Conservation (phyloP, 2,113 vertebrate genomes). For the Cryptomyrus ogoouensis region DNA sequence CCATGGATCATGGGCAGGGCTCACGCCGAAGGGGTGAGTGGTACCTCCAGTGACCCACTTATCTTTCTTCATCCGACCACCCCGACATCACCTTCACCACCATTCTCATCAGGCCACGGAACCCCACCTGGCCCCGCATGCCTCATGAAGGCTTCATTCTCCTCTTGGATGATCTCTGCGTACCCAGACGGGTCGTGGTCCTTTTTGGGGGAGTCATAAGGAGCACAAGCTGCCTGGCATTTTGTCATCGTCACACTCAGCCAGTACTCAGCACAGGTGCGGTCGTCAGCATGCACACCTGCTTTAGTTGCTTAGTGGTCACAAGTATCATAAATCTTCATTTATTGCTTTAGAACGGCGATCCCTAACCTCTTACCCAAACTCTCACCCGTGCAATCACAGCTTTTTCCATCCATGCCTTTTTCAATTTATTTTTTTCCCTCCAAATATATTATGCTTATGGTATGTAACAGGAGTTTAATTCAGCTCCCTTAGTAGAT, state of each 20-base stretch:
- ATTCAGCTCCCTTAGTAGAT: neutral
- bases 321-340: slow-evolving; percentile 61
- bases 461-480: neutral
- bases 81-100: neutral
- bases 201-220: slow-evolving; percentile 10
- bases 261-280: slow-evolving; percentile 29
- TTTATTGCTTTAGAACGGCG: slow-evolving; percentile 48
- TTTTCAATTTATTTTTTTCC: neutral
- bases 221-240: slow-evolving; percentile 13
- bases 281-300: slow-evolving; percentile 57
- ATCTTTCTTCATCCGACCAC: neutral
- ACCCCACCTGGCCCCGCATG: neutral
- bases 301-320: slow-evolving; percentile 54
- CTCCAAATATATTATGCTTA: neutral
- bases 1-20: slow-evolving; percentile 62
- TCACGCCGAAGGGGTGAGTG: slow-evolving; percentile 60
- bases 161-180: too few species aligned
- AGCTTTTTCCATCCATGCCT: neutral
- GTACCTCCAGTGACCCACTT: neutral
- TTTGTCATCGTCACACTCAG: slow-evolving; percentile 22
- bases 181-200: neutral
- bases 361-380: slow-evolving; percentile 21
- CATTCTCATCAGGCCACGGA: neutral
- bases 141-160: neutral
- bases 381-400: neutral